A percentile compares a stretch with the other conserved stretches of the same genome.
phyloP scores from a whole-genome alignment of 1,140 invertebrate genomes.

The Adelges cooleyi region DNA sequence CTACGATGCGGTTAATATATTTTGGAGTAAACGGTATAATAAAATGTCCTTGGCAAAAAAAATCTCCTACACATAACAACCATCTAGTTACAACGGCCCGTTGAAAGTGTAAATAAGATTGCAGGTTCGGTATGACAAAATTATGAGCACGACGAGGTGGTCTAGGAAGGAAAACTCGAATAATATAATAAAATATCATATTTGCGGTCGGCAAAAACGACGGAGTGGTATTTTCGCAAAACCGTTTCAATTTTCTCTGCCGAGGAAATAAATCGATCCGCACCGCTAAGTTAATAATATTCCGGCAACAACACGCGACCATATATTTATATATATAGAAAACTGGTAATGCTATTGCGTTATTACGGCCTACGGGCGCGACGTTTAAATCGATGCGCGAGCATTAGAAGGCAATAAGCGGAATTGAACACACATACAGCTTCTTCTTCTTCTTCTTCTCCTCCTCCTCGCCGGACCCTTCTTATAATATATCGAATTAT shows the following conservation, averaged over 20 bases:
- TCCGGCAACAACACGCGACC: conserved; percentile 8
- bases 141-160: no score
- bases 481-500: neutral
- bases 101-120: no score
- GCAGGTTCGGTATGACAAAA: no score
- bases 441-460: no score
- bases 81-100: no score
- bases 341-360: conserved; percentile 6
- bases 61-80: no score
- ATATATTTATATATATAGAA: neutral
- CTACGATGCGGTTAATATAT: no score
- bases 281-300: conserved; percentile 16
- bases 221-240: neutral
- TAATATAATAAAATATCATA: no score
- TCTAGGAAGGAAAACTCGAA: no score
- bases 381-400: conserved; percentile 17
- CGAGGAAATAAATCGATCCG: conserved; percentile 10
- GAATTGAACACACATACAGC: conserved; percentile 4
- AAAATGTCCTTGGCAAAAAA: no score
- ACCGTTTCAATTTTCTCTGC: conserved; percentile 4
- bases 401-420: conserved; percentile 25
- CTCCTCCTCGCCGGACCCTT: neutral
- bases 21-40: no score
- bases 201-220: no score
- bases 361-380: conserved; percentile 5